Evolutionary conservation across 2,113 vertebrate genomes (phyloP).

Genomic region (Mesembrinibis cayennensis): DNA sequence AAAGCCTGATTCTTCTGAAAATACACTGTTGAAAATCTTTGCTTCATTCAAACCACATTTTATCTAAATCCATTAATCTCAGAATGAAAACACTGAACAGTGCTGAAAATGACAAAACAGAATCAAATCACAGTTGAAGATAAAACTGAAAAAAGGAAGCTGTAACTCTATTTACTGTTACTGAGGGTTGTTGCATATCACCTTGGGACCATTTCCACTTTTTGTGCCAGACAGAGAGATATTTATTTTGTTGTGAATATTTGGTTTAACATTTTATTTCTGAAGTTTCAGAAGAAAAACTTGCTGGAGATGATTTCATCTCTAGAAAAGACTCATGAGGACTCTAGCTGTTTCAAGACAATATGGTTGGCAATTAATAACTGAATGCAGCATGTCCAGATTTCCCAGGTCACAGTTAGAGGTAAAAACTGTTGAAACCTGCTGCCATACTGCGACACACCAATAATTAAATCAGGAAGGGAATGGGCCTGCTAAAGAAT

Average conservation of each 20-base stretch:
- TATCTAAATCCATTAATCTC: background rate
- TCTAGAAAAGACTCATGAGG: background rate
- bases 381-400: background rate
- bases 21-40: background rate
- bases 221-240: background rate
- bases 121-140: background rate
- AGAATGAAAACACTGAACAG: background rate
- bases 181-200: background rate
- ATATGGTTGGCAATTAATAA: background rate
- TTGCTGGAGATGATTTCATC: background rate
- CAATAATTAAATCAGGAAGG: background rate
- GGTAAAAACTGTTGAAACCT: background rate
- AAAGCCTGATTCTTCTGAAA: background rate
- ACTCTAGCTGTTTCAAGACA: background rate
- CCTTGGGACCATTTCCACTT: background rate
- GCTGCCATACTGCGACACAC: background rate
- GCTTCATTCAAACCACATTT: background rate
- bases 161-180: background rate
- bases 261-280: background rate
- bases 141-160: background rate
- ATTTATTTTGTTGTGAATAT: background rate
- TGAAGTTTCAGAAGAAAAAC: constrained; percentile 1
- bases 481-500: background rate
- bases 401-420: background rate
- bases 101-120: background rate